Percentiles rank a stretch among this genome's conserved stretches.
phyloP scores from a whole-genome alignment of 2,113 vertebrate species.

The Grammomys surdaster region DNA sequence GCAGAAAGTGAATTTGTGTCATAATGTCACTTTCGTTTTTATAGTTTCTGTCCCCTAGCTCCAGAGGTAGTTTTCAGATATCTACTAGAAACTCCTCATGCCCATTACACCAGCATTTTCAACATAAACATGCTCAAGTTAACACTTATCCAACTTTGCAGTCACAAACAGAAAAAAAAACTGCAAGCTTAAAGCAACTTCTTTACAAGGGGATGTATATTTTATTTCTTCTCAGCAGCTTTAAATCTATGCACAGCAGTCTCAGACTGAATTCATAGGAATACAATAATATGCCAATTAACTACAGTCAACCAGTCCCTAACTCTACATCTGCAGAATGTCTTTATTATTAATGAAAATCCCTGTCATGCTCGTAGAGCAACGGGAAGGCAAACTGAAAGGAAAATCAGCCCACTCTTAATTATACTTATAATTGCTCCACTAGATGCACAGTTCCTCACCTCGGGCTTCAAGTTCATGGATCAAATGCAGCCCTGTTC shows the following conservation, averaged over 20 bases:
- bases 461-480: slow-evolving; percentile 74
- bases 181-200: slow-evolving; percentile 80
- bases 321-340: slow-evolving; percentile 81
- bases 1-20: slow-evolving; percentile 72
- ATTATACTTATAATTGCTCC: slow-evolving; percentile 76
- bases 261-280: slow-evolving; percentile 83
- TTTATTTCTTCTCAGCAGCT: slow-evolving; percentile 80
- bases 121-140: slow-evolving; percentile 74
- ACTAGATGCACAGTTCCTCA: slow-evolving; percentile 65
- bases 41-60: slow-evolving; percentile 45
- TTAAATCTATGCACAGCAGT: slow-evolving; percentile 76
- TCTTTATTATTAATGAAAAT: slow-evolving; percentile 85
- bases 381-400: slow-evolving; percentile 73
- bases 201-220: slow-evolving; percentile 69
- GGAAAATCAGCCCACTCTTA: slow-evolving; percentile 77
- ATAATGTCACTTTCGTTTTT: slow-evolving; percentile 70
- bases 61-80: slow-evolving; percentile 61
- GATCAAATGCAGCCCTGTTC: slow-evolving; percentile 76
- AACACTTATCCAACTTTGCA: slow-evolving; percentile 72
- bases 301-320: slow-evolving; percentile 83
- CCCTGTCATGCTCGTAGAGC: slow-evolving; percentile 65
- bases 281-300: slow-evolving; percentile 85
- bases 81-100: slow-evolving; percentile 65
- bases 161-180: slow-evolving; percentile 59
- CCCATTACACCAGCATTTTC: slow-evolving; percentile 67